phyloP scores from a whole-genome alignment of 2,113 vertebrate genomes.

The Poicephalus gulielmi region DNA sequence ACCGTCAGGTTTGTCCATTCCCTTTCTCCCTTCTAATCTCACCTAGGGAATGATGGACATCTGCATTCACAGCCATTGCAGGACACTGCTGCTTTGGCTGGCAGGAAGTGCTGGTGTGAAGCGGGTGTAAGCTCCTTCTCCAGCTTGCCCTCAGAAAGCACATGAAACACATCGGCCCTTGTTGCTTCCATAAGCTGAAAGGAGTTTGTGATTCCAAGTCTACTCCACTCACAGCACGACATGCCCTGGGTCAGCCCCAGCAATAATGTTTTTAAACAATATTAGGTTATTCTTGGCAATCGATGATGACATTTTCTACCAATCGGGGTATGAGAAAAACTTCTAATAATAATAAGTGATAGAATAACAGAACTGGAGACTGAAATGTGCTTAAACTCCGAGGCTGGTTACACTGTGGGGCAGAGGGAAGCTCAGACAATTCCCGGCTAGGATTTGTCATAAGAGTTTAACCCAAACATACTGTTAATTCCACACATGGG shows the following conservation, averaged over 20 bases:
- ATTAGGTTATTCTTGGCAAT: slow-evolving; percentile 55
- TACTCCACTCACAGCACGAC: slow-evolving; percentile 21
- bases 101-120: neutral
- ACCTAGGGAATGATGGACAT: neutral
- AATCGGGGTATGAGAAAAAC: slow-evolving; percentile 17
- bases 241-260: slow-evolving; percentile 52
- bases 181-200: neutral
- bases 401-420: neutral
- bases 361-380: slow-evolving; percentile 10
- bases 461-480: neutral
- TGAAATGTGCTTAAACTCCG: neutral
- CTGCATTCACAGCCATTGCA: neutral
- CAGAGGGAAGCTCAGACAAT: neutral
- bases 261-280: slow-evolving; percentile 51
- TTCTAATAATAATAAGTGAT: slow-evolving; percentile 45
- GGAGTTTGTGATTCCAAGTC: slow-evolving; percentile 7
- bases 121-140: neutral
- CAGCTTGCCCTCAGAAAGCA: neutral
- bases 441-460: neutral
- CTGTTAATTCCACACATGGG: neutral
- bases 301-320: slow-evolving; percentile 24
- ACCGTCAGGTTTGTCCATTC: rapidly evolving
- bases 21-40: neutral
- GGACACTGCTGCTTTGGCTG: neutral
- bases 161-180: neutral